Percentiles rank a stretch among this genome's conserved stretches.
These are phyloP conservation scores for Neolamprologus longior DNA, from an alignment of 2,113 vertebrate genomes.

Conservation along the genomic window DNA sequence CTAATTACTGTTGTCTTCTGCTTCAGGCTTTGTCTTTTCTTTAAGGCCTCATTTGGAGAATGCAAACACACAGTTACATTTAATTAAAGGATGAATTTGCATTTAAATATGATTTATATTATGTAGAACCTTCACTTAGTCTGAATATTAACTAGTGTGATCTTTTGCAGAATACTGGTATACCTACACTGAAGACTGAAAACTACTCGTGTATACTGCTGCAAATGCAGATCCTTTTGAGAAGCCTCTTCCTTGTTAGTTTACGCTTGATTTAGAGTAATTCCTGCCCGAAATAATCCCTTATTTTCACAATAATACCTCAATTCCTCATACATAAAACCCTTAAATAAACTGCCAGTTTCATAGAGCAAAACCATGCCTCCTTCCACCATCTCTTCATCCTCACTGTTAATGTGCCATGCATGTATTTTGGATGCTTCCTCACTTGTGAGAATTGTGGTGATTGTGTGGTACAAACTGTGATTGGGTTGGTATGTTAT, in stretches of 20 bases:
- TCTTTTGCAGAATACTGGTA: background rate
- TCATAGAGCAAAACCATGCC: background rate
- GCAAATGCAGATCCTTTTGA: conserved; percentile 13
- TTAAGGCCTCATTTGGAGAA: background rate
- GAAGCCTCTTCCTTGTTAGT: background rate
- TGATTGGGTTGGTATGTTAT: conserved; percentile 25
- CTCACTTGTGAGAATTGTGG: conserved; percentile 55
- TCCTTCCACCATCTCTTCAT: conserved; percentile 63
- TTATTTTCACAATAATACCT: background rate
- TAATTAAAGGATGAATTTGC: background rate
- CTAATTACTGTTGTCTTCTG: background rate
- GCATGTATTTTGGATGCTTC: conserved; percentile 68
- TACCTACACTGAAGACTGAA: background rate
- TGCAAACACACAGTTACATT: background rate
- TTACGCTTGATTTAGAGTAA: background rate
- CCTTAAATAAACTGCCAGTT: background rate
- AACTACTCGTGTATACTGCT: background rate
- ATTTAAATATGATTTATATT: background rate
- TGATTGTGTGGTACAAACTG: conserved; percentile 37
- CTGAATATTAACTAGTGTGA: background rate
- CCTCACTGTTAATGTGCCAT: conserved; percentile 56
- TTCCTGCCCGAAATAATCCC: background rate
- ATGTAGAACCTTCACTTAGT: background rate
- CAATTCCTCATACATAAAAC: background rate
- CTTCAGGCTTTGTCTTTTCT: background rate